Evolutionary conservation across 1,140 invertebrate genomes (phyloP), one percentile per base, ranked within the genome.

Genomic region (Plutomurus gul): DNA sequence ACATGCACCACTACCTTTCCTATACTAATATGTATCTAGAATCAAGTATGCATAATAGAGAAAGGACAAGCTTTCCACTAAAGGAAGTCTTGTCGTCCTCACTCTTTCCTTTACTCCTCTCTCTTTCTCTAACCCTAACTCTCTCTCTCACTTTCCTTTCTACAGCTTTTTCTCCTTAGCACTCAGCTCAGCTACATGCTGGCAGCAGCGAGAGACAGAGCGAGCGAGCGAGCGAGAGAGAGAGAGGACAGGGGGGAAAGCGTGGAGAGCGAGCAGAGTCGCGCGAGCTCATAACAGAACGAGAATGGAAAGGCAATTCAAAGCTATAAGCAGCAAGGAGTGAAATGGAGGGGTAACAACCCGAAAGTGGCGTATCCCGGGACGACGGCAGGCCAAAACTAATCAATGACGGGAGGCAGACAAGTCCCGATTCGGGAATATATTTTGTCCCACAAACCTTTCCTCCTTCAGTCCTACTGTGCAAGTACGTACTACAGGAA

Each of bases 391-490:
- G 75, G 75, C 75, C 75, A 56, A 76, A 76, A 76, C 75, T 76
- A 76, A 76, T 76, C 75, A 76, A 76, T 76, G 75, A 65, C 47
- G 51, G 51, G 51, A 76, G 75, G 43, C 46, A 76, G 47, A 60
- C 47, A 75, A 75, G 47, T 75, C 73, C 73, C 73, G 73, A 51
- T 75, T 75, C 47, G 73, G 73, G 73, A 75, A 75, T 75, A 51
- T 75, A 51, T 51, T 37, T 72, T 72, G 70, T 72, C 70, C 70
- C 70, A 43, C 70, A 39, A 72, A 72, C 16, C 33, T 72, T 37
- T 72, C 36, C 20, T 5, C 18, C 10, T 18, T 27, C 49, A 43
- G 39, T 65, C 13, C 56, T 56, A 56, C 51, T 56, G 13, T 30
- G 11, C 33, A 60, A 3, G 10, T 43, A 43, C 39, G n/a, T n/a